Evolutionary conservation across 2,797 vertebrate genomes (phyloP).

Genomic region (Pseudochirops cupreus): DNA sequence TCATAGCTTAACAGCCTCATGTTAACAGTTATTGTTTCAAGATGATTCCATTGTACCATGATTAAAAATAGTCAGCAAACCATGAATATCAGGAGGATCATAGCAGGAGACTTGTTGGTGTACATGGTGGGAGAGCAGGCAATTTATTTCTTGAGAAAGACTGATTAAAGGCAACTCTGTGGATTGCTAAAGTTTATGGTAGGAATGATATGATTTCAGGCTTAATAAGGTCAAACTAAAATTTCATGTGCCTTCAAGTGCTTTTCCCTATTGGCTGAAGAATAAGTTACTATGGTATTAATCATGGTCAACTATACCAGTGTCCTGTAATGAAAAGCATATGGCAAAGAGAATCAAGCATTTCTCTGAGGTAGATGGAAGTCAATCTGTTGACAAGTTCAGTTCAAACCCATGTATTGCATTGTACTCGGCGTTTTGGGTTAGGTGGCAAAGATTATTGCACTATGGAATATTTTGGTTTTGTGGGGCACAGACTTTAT

Average conservation of each 20-base stretch:
- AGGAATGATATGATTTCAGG: slow-evolving; percentile 39
- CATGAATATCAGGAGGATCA: slow-evolving; percentile 48
- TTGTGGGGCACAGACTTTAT: not conserved
- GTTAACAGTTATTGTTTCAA: slow-evolving; percentile 58
- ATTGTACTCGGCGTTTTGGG: not conserved
- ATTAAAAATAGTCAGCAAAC: slow-evolving; percentile 71
- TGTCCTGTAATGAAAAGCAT: not conserved
- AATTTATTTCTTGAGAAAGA: slow-evolving; percentile 36
- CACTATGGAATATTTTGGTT: not conserved
- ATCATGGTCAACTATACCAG: slow-evolving; percentile 2
- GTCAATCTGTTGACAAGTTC: not conserved
- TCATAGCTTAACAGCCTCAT: slow-evolving; percentile 17
- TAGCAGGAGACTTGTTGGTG: slow-evolving; percentile 19
- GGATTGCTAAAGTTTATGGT: slow-evolving; percentile 46
- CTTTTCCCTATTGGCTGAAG: slow-evolving; percentile 19
- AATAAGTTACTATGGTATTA: not conserved
- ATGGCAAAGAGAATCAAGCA: not conserved
- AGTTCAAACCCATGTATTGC: not conserved
- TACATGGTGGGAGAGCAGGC: not conserved
- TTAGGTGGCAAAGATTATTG: not conserved
- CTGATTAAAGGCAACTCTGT: slow-evolving; percentile 53
- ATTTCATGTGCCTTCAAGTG: slow-evolving; percentile 49
- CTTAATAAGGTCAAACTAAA: slow-evolving; percentile 59
- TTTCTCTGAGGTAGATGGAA: not conserved
- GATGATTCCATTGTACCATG: slow-evolving; percentile 36